Base-by-base conservation (phyloP, 2,797 vertebrate genomes). In the Lophius americanus region DNA sequence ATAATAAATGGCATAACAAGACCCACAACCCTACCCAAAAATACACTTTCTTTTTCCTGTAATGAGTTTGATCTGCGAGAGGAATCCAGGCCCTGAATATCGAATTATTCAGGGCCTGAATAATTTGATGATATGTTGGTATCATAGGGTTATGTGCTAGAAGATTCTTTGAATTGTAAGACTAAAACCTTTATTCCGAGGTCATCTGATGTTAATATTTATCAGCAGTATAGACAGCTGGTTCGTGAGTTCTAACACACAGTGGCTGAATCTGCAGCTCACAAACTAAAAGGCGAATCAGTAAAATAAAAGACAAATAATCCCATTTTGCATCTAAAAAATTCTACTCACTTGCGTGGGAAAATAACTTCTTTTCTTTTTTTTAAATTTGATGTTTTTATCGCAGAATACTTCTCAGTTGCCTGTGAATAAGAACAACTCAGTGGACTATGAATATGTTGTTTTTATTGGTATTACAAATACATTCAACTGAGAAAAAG, bases 141-240 rank as follows among this genome's bases (percentile, higher is more conserved):
- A 68, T 61, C 63, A 70, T 23, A 50, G 13, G 49, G 51, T 73
- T 51, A 49, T 33, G 70, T 63, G 71, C 64, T 56, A n/a, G 9
- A 53, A 66, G 38, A 63, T 32, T 66, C 54, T 35, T 52, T 35
- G 35, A 53, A 64, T 57, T 38, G 69, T 73, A 69, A 7, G 58
- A 73, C 72, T 52, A 36, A 56, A 46, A 70, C 13, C 58, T 71
- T 50, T 13, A 38, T 50, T 65, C 63, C 41, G n/a, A 71, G 32
- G 33, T 57, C 39, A 42, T 1, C 9, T 9, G 35, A 68, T 33
- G 48, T 52, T 59, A 61, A 64, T 73, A 66, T 75, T 64, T 51
- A 60, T 64, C 51, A 57, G 52, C 12, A n/a, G 42, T 0, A 14
- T 14, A 23, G 37, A 69, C 3, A 0, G 12, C 14, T n/a, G 42